Evolutionary conservation across 2,113 vertebrate species (phyloP).

Genomic region (Embiotoca jacksoni): DNA sequence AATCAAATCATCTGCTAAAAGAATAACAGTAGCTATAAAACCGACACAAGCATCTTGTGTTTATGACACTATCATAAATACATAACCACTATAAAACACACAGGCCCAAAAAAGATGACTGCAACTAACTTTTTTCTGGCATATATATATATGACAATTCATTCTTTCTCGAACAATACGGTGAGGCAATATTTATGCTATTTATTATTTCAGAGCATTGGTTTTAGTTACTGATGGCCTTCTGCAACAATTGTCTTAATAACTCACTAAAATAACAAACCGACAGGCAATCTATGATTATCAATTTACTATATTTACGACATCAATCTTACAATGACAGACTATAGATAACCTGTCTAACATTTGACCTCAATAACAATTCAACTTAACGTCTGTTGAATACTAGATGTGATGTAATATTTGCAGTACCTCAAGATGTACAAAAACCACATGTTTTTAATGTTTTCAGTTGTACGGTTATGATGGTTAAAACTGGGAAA

Average conservation of each 20-base stretch:
- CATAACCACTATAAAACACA: neutral
- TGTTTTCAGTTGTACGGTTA: neutral
- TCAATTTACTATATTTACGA: neutral
- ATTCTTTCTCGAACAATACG: neutral
- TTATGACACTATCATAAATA: neutral
- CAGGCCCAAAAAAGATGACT: neutral
- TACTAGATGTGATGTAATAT: neutral
- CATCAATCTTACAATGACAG: neutral
- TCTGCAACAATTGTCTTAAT: neutral
- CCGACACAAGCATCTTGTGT: neutral
- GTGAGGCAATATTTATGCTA: neutral
- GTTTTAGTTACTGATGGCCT: neutral
- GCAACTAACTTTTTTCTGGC: too few relatives aligned
- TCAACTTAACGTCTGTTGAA: neutral
- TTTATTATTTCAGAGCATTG: too few relatives aligned
- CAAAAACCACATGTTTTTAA: too few relatives aligned
- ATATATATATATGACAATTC: too few relatives aligned
- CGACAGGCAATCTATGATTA: constrained; percentile 1
- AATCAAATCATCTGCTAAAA: neutral
- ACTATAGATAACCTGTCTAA: neutral
- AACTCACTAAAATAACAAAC: neutral
- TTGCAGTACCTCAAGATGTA: neutral
- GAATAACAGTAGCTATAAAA: neutral
- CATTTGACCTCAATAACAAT: neutral
- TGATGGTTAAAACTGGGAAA: neutral